These are phyloP conservation scores for Eristalinus sepulchralis DNA, from an alignment of 2,888 invertebrate species.

Conservation along the genomic window DNA sequence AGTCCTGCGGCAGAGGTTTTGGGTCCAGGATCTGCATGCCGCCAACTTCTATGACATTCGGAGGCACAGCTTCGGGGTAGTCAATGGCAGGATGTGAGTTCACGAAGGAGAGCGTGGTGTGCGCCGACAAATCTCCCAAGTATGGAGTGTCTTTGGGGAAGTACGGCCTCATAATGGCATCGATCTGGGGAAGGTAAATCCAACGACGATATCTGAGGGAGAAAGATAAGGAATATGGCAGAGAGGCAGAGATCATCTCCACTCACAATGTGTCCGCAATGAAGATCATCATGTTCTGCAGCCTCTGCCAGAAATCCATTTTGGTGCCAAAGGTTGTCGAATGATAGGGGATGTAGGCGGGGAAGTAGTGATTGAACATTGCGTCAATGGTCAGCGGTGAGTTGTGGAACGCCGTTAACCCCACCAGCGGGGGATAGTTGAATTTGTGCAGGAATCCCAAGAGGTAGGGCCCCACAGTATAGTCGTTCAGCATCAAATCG, in stretches of 20 bases:
- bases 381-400: slow-evolving; percentile 72
- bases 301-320: slow-evolving; percentile 74
- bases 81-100: slow-evolving; percentile 78
- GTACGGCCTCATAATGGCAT: slow-evolving; percentile 72
- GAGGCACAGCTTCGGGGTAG: slow-evolving; percentile 76
- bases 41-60: slow-evolving; percentile 78
- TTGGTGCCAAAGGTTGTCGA: slow-evolving; percentile 64
- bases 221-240: neutral
- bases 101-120: slow-evolving; percentile 75
- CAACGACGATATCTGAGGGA: slow-evolving; percentile 44
- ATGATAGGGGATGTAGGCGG: slow-evolving; percentile 74
- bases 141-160: slow-evolving; percentile 70
- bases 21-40: slow-evolving; percentile 77
- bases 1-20: slow-evolving; percentile 73
- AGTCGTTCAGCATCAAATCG: slow-evolving; percentile 77
- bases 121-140: slow-evolving; percentile 71
- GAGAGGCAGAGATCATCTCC: neutral
- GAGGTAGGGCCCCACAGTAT: slow-evolving; percentile 75
- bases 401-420: slow-evolving; percentile 74
- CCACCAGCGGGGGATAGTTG: slow-evolving; percentile 76
- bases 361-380: slow-evolving; percentile 74
- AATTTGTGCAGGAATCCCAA: slow-evolving; percentile 77
- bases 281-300: slow-evolving; percentile 73
- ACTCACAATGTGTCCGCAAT: slow-evolving; percentile 72
- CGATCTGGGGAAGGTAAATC: slow-evolving; percentile 68